Evolutionary conservation across 2,888 invertebrate species (phyloP).

Genomic region (Meiosimyza platycephala): DNA sequence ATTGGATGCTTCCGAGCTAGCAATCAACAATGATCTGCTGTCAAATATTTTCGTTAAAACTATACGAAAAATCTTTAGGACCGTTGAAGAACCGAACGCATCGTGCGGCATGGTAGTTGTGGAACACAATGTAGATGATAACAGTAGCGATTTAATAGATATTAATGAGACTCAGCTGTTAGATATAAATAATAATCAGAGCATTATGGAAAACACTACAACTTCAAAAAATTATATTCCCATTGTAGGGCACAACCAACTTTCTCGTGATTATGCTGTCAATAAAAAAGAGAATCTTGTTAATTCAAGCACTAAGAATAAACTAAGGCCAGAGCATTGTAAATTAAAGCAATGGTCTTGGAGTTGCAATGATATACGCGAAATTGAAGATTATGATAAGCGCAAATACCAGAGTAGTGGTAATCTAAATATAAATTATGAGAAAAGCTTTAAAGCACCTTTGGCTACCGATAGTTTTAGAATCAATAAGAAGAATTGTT

Average conservation of each 20-base stretch:
- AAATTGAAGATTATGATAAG: slow-evolving; percentile 43
- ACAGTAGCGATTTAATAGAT: slow-evolving; percentile 41
- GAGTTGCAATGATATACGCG: slow-evolving; percentile 53
- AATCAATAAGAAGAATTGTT: slow-evolving; percentile 48
- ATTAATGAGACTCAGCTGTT: not conserved
- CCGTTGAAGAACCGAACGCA: slow-evolving; percentile 69
- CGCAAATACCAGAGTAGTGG: slow-evolving; percentile 51
- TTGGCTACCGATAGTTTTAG: slow-evolving; percentile 63
- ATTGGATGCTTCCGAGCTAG: not conserved
- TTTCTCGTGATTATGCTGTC: not conserved
- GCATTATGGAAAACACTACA: no score
- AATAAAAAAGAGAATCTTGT: no score
- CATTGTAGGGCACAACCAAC: no score
- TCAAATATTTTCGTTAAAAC: slow-evolving; percentile 82
- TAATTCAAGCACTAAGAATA: not conserved
- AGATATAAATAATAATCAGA: no score
- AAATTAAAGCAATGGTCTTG: slow-evolving; percentile 50
- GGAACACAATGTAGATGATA: slow-evolving; percentile 53
- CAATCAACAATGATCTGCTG: slow-evolving; percentile 50
- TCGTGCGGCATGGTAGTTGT: slow-evolving; percentile 57
- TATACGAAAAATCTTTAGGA: slow-evolving; percentile 82
- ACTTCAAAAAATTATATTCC: no score
- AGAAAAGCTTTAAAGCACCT: slow-evolving; percentile 50
- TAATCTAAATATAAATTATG: slow-evolving; percentile 8
- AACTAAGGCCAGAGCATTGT: not conserved